Base-by-base conservation (phyloP, 2,113 vertebrate genomes). In the Acrocephalus kingi region DNA sequence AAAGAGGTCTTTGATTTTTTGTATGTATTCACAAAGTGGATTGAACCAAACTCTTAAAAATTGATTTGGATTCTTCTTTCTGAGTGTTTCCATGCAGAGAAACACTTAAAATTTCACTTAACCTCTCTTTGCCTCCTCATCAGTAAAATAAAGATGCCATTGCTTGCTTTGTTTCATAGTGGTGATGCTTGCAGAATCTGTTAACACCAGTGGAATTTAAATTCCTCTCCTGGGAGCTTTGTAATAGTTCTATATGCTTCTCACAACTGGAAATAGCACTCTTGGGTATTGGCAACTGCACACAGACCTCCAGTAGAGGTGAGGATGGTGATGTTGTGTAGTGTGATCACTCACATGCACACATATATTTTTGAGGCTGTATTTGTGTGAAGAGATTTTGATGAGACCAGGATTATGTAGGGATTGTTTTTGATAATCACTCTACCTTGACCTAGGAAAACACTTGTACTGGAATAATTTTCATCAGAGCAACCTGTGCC, bases 361-460 rank as follows among this genome's bases (percentile, higher is more conserved):
- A 7, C 3, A 1, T 27, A 4, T 0, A 0, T 27, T 73, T 84
- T 33, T 63, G 39, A 28, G 33, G 8, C 49, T 52, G 7, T 43
- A 13, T 72, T 62, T 67, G 21, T 67, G 6, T 48, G 45, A 76
- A 73, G 15, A 61, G 35, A 18, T 77, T 84, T 76, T 80, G 46
- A 45, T 67, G n/a, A 46, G 20, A 69, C 15, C 10, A 28, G 28
- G 49, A 37, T 48, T 69, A 35, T 46, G 10, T 6, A 64, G 37
- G 20, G 12, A 39, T 35, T n/a, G 9, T 15, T 92, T 93, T 55
- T 58, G 39, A 48, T 27, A 84, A 46, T 27, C 8, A 19, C 30
- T 74, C 23, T 72, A 11, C 17, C 23, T 58, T 84, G n/a, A 58
- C 35, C 24, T 54, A 48, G 52, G 33, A 78, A 74, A 77, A 83